Conservation (phyloP, 30 jellyfish, hydroid and myxozoan genomes). For the Sanderia malayensis region DNA sequence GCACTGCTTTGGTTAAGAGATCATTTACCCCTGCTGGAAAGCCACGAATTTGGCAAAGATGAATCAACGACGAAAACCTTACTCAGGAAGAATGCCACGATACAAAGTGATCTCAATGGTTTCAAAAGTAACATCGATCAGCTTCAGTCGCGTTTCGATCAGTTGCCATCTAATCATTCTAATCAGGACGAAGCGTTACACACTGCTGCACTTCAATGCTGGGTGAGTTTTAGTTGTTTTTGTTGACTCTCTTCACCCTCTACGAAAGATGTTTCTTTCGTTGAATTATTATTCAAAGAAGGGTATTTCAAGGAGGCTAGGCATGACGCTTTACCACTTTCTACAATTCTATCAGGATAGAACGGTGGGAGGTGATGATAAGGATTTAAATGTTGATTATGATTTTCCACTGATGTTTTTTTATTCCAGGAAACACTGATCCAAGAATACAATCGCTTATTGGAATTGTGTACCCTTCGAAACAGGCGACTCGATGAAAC, state of each 20-base stretch:
- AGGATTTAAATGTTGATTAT: too few relatives aligned
- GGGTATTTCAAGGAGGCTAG: too few relatives aligned
- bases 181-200: background rate
- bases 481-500: conserved; percentile 18
- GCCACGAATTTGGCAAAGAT: conserved; percentile 53
- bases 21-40: conserved; percentile 30
- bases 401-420: too few relatives aligned
- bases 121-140: conserved; percentile 19
- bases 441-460: conserved; percentile 5
- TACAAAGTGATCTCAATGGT: conserved; percentile 31
- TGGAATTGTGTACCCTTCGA: conserved; percentile 21
- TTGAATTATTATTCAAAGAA: too few relatives aligned
- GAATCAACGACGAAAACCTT: conserved; percentile 27
- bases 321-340: too few relatives aligned
- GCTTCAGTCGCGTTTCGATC: conserved; percentile 24
- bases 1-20: conserved; percentile 52
- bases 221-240: conserved; percentile 26
- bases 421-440: conserved; percentile 29
- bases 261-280: too few relatives aligned
- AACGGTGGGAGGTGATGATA: too few relatives aligned
- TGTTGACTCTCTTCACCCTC: too few relatives aligned
- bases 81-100: conserved; percentile 20
- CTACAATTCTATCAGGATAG: too few relatives aligned
- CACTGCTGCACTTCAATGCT: conserved; percentile 5
- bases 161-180: background rate